Base-by-base conservation (phyloP, 2,113 vertebrate species). In the Cochlearius cochlearius region DNA sequence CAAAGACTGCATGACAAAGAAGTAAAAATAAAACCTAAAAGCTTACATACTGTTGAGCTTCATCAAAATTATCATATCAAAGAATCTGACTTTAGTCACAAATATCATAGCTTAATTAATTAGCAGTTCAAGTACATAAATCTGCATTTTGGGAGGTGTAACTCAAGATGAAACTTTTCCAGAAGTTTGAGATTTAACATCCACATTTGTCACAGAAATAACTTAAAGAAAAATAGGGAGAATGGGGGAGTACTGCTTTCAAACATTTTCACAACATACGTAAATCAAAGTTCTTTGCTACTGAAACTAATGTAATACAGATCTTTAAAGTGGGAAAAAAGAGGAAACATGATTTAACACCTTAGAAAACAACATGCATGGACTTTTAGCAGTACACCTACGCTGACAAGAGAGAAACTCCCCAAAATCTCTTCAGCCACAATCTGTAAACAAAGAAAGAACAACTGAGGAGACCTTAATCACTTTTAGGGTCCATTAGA, bases 401-500 rank as follows among this genome's bases (percentile, higher is more conserved):
- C n/a, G 36, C 52, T 94, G 47, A 83, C 29, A 72, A 72, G 79
- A 75, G 38, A 82, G 4, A 90, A 29, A 69, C 16, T 88, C 26
- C 34, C 21, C n/a, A 72, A 84, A 93, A 64, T 60, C 93, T 93
- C 79, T 85, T 52, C 23, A 87, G 55, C 15, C 45, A 50, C 13
- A 85, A 66, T 43, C 38, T 60, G 18, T 67, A 62, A 96, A 84
- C 39, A 94, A 90, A 73, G 22, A 67, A 71, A 41, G 23, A 38
- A 64, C 41, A 87, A 72, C 36, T 12, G 43, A 85, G 36, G 25
- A 17, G 1, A 82, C 29, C 30, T 62, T 84, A 83, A 94, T 63
- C 53, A 88, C 27, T 86, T 95, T 92, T 76, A 91, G 56, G 62
- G 88, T 80, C 64, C 68, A 95, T 97, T 93, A 93, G 53, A 95